phyloP scores from a whole-genome alignment of 2,888 invertebrate species.

The Volucella inflata region DNA sequence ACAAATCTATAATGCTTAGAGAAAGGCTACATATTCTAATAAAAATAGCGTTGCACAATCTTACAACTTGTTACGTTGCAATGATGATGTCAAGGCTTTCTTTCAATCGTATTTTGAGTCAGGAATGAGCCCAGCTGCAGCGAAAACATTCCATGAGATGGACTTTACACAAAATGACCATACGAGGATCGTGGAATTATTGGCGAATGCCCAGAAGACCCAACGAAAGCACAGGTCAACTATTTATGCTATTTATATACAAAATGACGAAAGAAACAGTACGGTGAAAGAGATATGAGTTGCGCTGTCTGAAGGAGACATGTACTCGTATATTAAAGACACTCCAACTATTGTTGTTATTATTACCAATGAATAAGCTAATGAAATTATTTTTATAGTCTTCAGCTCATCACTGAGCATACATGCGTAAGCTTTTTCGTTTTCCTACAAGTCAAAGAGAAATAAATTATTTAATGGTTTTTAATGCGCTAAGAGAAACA shows the following conservation, averaged over 20 bases:
- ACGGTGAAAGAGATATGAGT: constrained; percentile 5
- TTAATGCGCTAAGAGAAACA: constrained; percentile 1
- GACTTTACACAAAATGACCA: too few relatives aligned
- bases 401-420: constrained; percentile 7
- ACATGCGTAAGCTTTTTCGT: not conserved
- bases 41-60: too few relatives aligned
- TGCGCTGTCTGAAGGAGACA: not conserved
- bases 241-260: not conserved
- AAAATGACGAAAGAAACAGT: constrained; percentile 3
- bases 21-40: too few relatives aligned
- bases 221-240: too few relatives aligned
- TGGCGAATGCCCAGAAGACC: too few relatives aligned
- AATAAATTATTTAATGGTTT: constrained; percentile 3
- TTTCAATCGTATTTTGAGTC: too few relatives aligned
- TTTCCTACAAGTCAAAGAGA: not conserved
- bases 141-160: too few relatives aligned
- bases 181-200: too few relatives aligned
- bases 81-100: not conserved
- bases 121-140: too few relatives aligned
- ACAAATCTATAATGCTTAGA: too few relatives aligned
- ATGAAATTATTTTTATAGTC: constrained; percentile 10
- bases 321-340: not conserved
- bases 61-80: too few relatives aligned
- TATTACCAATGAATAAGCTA: not conserved
- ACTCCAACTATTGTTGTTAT: not conserved